phyloP scores from a whole-genome alignment of 2,888 invertebrate species.

The Leptura quadrifasciata region DNA sequence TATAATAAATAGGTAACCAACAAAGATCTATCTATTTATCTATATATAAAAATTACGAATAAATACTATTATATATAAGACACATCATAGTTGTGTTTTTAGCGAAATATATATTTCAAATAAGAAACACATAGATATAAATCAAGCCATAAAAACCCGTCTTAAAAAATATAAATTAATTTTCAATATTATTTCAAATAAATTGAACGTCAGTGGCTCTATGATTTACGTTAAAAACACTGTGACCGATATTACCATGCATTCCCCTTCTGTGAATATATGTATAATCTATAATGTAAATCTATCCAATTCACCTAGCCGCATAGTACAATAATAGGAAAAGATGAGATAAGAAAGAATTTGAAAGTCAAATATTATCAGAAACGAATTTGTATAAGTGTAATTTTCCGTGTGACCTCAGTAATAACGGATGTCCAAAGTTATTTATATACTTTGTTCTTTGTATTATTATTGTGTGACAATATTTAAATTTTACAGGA shows the following conservation, averaged over 20 bases:
- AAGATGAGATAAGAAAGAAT: slow-evolving; percentile 31
- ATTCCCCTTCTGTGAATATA: slow-evolving; percentile 11
- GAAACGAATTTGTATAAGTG: slow-evolving; percentile 25
- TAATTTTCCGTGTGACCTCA: slow-evolving; percentile 13
- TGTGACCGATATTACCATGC: not conserved
- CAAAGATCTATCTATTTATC: too few species aligned
- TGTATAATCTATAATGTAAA: slow-evolving; percentile 12
- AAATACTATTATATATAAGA: too few species aligned
- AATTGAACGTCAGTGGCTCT: not conserved
- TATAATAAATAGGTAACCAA: too few species aligned
- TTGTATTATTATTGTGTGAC: not conserved
- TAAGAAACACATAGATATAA: too few species aligned
- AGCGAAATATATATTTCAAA: too few species aligned
- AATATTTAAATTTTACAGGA: not conserved
- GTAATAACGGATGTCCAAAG: slow-evolving; percentile 18
- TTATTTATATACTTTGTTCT: not conserved
- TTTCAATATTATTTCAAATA: not conserved
- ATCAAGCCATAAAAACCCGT: too few species aligned
- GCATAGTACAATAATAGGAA: slow-evolving; percentile 25
- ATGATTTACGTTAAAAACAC: slow-evolving; percentile 4
- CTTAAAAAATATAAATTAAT: too few species aligned
- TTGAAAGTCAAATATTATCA: slow-evolving; percentile 36
- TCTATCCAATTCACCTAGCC: slow-evolving; percentile 24
- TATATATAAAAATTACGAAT: too few species aligned
- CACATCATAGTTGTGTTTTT: too few species aligned